phyloP scores from a whole-genome alignment of 2,888 invertebrate genomes.

The Branchinecta sandiegonensis region DNA sequence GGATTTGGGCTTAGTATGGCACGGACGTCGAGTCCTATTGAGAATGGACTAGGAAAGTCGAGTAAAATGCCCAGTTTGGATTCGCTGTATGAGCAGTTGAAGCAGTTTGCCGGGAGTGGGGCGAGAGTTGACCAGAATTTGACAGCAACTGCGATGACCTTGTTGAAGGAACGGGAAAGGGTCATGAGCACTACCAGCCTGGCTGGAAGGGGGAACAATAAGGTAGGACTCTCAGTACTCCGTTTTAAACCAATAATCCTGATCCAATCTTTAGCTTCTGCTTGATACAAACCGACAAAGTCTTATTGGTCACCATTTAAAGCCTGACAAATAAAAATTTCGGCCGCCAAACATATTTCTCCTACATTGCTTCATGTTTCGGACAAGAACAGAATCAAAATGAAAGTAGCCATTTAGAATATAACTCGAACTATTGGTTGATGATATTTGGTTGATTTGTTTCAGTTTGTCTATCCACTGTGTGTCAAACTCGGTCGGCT shows the following conservation, averaged over 20 bases:
- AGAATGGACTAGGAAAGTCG: background rate
- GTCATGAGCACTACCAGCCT: background rate
- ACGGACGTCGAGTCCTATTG: constrained; percentile 5
- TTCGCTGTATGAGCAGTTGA: constrained; percentile 24
- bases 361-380: too few species aligned
- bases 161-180: constrained; percentile 1
- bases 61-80: constrained; percentile 24
- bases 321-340: too few species aligned
- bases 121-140: background rate
- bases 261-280: too few species aligned
- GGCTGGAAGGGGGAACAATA: background rate
- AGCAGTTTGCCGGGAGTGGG: constrained; percentile 19
- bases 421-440: too few species aligned
- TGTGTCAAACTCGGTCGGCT: too few species aligned
- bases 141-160: constrained; percentile 1
- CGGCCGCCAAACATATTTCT: too few species aligned
- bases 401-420: too few species aligned
- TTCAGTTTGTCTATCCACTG: too few species aligned
- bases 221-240: background rate
- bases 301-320: too few species aligned
- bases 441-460: too few species aligned
- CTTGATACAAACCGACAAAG: too few species aligned
- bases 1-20: constrained; percentile 6
- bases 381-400: too few species aligned
- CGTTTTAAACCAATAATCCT: background rate